A percentile compares a stretch with the other conserved stretches of the same genome.
phyloP scores from a whole-genome alignment of 2,888 invertebrate genomes.

The Chrysotoxum bicinctum region DNA sequence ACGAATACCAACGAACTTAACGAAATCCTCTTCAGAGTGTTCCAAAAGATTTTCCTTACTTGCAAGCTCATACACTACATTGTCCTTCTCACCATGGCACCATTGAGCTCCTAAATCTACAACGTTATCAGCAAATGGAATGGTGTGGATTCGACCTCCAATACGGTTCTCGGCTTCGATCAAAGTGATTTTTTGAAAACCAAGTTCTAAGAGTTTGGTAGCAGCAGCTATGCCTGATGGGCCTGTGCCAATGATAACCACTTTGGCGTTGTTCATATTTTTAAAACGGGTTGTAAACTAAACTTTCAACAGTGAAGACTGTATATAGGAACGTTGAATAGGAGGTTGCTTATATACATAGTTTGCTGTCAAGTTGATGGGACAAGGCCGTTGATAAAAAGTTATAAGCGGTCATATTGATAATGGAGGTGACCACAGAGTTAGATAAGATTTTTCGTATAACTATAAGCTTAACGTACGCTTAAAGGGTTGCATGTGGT shows the following conservation, averaged over 20 bases:
- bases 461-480: background rate
- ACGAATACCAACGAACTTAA: conserved; percentile 74
- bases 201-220: conserved; percentile 77
- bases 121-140: conserved; percentile 82
- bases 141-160: conserved; percentile 82
- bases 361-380: background rate
- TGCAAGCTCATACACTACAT: conserved; percentile 84
- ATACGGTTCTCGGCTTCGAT: conserved; percentile 82
- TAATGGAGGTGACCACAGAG: background rate
- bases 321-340: background rate
- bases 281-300: background rate
- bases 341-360: background rate
- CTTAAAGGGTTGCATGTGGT: background rate
- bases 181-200: conserved; percentile 82
- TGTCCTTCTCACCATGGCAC: conserved; percentile 84
- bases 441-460: background rate
- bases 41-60: conserved; percentile 73
- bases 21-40: conserved; percentile 56
- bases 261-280: conserved; percentile 59
- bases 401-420: background rate
- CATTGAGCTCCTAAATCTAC: conserved; percentile 88
- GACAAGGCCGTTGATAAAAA: background rate
- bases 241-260: conserved; percentile 79
- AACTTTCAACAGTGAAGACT: background rate
- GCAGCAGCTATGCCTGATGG: conserved; percentile 79